Base-by-base conservation (phyloP, 2,888 invertebrate species). In the Calephelis perditalis region DNA sequence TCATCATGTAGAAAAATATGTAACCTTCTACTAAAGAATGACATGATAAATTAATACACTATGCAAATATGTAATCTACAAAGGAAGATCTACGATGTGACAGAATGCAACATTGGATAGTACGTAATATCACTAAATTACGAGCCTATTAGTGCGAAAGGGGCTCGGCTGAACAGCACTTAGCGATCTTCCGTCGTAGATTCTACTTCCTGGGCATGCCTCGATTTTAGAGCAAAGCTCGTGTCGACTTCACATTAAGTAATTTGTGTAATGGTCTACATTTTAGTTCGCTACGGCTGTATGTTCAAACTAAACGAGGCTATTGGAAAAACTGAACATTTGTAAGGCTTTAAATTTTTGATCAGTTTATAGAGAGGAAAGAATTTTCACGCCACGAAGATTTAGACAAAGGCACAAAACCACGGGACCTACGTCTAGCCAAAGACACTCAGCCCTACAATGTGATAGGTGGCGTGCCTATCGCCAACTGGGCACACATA, bases 171-270 rank as follows among this genome's bases (percentile, higher is more conserved):
- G 58, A 60, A 60, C 62, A 63, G 67, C 67, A 67, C 67, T 67
- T 67, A 65, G 66, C 63, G 66, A 62, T 58, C 63, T 62, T 65
- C 67, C 66, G 65, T 62, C 62, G 63, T 67, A 62, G 62, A 60
- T 60, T 61, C 65, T 60, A 59, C 61, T 67, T 63, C 65, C 64
- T 62, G 63, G 57, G 60, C 56, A 58, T 61, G 62, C 63, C 62
- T 63, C 63, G 62, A 62, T 63, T 64, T 63, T 61, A 63, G 56
- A 52, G 60, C 54, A 47, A 62, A 65, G 60, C 62, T 58, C 62
- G 62, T 66, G 64, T 67, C 65, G 62, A 60, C 61, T 63, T 59
- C 60, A 54, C 57, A 64, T 65, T 62, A 59, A 64, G 58, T 56
- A 59, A 63, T 63, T 56, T 62, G 61, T 44, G 57, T 64, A 62